Evolutionary conservation across 1,140 invertebrate species (phyloP).

Genomic region (Drosophila mayri): DNA sequence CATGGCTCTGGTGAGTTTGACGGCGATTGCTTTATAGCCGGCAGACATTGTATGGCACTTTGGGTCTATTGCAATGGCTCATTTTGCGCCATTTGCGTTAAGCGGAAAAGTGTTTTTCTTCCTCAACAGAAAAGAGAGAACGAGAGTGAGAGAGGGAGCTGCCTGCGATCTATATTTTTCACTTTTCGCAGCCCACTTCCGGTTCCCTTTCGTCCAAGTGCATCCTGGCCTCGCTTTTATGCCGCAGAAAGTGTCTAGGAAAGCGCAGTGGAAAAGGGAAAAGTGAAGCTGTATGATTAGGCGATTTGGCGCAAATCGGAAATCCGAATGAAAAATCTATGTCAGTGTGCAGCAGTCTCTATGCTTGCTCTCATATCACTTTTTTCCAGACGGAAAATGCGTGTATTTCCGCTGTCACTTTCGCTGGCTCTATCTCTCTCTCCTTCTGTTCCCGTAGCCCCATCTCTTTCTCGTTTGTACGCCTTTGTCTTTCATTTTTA

Average conservation of each 20-base stretch:
- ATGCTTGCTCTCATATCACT: slow-evolving; percentile 3
- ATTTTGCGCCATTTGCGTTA: slow-evolving; percentile 38
- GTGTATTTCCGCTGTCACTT: slow-evolving; percentile 13
- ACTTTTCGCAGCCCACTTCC: neutral
- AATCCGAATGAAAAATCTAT: slow-evolving; percentile 50
- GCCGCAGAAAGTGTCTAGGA: slow-evolving; percentile 1
- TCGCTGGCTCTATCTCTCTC: neutral
- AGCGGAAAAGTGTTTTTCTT: slow-evolving; percentile 19
- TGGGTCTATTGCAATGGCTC: slow-evolving; percentile 35
- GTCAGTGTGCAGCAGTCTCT: slow-evolving; percentile 14
- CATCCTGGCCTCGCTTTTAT: neutral
- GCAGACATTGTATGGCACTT: slow-evolving; percentile 30
- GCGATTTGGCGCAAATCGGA: slow-evolving; percentile 64
- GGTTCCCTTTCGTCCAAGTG: slow-evolving; percentile 7
- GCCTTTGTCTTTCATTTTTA: slow-evolving; percentile 59
- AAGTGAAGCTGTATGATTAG: slow-evolving; percentile 55
- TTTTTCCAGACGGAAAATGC: slow-evolving; percentile 50
- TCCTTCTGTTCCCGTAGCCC: neutral
- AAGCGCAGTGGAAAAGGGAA: neutral
- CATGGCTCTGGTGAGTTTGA: slow-evolving; percentile 1
- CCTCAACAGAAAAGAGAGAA: neutral
- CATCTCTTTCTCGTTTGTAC: slow-evolving; percentile 3
- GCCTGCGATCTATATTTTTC: slow-evolving; percentile 4
- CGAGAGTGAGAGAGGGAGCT: neutral
- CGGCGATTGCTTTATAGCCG: slow-evolving; percentile 33